These are phyloP conservation scores for Diplolepis rosae DNA, from an alignment of 2,888 invertebrate genomes.

Conservation along the genomic window DNA sequence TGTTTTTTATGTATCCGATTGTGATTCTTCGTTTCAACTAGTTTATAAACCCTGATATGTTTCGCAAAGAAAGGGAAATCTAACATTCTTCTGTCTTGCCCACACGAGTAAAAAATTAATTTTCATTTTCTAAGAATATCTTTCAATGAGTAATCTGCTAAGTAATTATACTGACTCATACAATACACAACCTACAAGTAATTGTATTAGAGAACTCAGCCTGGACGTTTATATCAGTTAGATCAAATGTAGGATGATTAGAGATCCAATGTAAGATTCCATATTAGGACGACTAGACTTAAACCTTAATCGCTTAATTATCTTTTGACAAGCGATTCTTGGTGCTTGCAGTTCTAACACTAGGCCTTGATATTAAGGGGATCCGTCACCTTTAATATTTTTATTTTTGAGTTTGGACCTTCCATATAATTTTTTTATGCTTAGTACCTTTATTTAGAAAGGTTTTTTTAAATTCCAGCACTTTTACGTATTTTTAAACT, in stretches of 20 bases:
- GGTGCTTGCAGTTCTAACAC: no score
- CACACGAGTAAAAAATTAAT: neutral
- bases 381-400: no score
- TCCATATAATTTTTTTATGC: no score
- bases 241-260: constrained; percentile 14
- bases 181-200: constrained; percentile 2
- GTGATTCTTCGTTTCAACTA: neutral
- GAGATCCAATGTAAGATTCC: neutral
- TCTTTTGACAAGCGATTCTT: neutral
- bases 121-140: neutral
- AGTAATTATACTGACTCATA: constrained; percentile 8
- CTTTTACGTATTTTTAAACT: no score
- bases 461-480: no score
- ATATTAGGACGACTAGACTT: neutral
- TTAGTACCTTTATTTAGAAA: no score
- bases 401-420: no score
- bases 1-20: neutral
- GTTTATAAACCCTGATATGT: no score
- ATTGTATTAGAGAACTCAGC: constrained; percentile 10
- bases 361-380: no score
- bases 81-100: neutral
- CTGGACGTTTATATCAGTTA: neutral
- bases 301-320: neutral
- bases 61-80: neutral
- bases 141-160: constrained; percentile 7